These are phyloP conservation scores for Parauchenoglanis ngamensis DNA, from an alignment of 2,797 vertebrate species.

Conservation along the genomic window DNA sequence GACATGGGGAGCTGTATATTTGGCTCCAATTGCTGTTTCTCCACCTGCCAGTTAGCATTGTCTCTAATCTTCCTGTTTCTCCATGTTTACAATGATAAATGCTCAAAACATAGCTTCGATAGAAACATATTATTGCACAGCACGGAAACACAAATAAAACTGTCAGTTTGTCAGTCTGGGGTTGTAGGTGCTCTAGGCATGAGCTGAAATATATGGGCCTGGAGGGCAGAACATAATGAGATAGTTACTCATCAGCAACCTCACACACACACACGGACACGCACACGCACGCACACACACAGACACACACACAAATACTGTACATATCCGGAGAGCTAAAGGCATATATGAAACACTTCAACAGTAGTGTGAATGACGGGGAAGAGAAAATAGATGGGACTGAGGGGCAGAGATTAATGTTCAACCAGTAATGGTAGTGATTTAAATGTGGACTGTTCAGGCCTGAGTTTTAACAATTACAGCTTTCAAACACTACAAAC, in stretches of 20 bases:
- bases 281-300: constrained; percentile 12
- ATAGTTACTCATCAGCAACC: constrained; percentile 50
- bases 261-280: background rate
- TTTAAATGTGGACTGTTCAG: constrained; percentile 50
- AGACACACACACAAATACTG: background rate
- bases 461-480: constrained; percentile 41
- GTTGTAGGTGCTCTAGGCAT: constrained; percentile 51
- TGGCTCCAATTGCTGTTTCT: background rate
- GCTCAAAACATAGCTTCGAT: constrained; percentile 35
- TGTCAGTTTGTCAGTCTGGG: constrained; percentile 52
- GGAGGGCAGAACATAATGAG: constrained; percentile 56
- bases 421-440: background rate
- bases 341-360: constrained; percentile 37
- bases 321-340: constrained; percentile 30
- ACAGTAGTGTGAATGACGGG: background rate
- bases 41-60: background rate
- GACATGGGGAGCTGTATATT: constrained; percentile 2
- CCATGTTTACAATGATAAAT: constrained; percentile 31
- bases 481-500: constrained; percentile 43
- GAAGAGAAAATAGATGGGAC: background rate
- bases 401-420: background rate
- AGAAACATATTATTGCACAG: constrained; percentile 40
- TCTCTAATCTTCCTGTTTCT: constrained; percentile 28
- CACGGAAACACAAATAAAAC: constrained; percentile 46
- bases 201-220: constrained; percentile 53